Evolutionary conservation across 1,140 invertebrate genomes (phyloP).

Genomic region (Spodoptera frugiperda): DNA sequence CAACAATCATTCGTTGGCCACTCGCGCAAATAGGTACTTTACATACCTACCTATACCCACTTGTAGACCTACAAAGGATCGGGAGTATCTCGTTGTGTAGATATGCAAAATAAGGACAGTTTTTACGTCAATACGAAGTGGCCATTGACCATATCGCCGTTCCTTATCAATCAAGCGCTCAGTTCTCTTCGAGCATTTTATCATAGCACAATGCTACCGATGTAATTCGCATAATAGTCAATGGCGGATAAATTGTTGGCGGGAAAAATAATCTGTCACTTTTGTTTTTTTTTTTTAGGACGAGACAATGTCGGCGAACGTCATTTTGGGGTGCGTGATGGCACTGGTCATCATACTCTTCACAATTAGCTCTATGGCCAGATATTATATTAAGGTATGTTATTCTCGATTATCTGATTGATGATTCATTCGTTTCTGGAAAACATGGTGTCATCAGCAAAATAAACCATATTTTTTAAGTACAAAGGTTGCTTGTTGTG

Average conservation of each 20-base stretch:
- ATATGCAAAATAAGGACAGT: conserved; percentile 40
- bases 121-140: conserved; percentile 24
- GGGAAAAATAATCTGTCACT: conserved; percentile 1
- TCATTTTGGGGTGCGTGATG: conserved; percentile 83
- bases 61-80: neutral
- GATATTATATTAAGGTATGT: conserved; percentile 85
- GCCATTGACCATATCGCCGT: conserved; percentile 19
- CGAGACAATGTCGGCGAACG: conserved; percentile 78
- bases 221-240: conserved; percentile 16
- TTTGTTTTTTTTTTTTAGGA: conserved; percentile 50
- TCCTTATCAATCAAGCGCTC: conserved; percentile 34
- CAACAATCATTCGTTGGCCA: neutral
- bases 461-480: too few species aligned
- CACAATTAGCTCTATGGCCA: conserved; percentile 81
- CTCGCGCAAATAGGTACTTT: neutral
- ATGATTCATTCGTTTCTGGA: too few species aligned
- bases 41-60: neutral
- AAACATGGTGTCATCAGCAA: too few species aligned
- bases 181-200: conserved; percentile 35
- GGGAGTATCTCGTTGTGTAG: neutral
- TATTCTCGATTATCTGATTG: conserved; percentile 18
- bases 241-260: neutral
- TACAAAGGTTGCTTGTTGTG: too few species aligned
- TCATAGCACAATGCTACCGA: neutral
- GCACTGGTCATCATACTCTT: conserved; percentile 81